Conservation (phyloP, 2,113 vertebrate genomes). For the Zosterops japonicus region DNA sequence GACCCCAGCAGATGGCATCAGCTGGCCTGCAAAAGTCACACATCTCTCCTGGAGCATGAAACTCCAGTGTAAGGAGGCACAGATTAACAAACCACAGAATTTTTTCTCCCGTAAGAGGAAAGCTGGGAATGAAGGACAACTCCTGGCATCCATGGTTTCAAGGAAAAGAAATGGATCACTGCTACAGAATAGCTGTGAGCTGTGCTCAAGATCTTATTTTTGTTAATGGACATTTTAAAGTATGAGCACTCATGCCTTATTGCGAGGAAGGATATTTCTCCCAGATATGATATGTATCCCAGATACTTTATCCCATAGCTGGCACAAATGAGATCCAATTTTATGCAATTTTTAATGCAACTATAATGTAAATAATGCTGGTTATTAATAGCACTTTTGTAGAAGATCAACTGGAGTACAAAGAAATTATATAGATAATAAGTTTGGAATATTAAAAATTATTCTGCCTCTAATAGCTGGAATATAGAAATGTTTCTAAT, state of each 20-base stretch:
- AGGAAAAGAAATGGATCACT: neutral
- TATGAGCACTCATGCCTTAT: neutral
- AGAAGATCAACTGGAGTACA: neutral
- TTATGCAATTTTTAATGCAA: neutral
- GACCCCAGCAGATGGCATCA: slow-evolving; percentile 57
- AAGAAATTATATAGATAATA: neutral
- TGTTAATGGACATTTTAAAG: neutral
- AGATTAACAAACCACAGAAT: neutral
- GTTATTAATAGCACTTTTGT: neutral
- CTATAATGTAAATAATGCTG: neutral
- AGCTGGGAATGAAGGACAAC: neutral
- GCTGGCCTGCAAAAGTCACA: neutral
- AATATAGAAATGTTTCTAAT: neutral
- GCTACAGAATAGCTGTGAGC: neutral
- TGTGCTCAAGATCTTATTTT: neutral
- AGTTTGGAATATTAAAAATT: neutral
- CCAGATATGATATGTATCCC: neutral
- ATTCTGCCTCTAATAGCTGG: neutral
- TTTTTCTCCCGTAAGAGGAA: neutral
- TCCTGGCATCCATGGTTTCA: neutral
- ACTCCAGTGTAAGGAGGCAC: neutral
- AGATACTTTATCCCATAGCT: neutral
- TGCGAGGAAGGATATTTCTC: neutral
- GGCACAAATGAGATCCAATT: neutral
- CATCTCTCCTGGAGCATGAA: neutral